Percentiles rank a stretch among this genome's conserved stretches.
These are phyloP conservation scores for Apostichopus parvimensis DNA, from an alignment of 35 echinoderm and acorn worm genomes.

Conservation along the genomic window DNA sequence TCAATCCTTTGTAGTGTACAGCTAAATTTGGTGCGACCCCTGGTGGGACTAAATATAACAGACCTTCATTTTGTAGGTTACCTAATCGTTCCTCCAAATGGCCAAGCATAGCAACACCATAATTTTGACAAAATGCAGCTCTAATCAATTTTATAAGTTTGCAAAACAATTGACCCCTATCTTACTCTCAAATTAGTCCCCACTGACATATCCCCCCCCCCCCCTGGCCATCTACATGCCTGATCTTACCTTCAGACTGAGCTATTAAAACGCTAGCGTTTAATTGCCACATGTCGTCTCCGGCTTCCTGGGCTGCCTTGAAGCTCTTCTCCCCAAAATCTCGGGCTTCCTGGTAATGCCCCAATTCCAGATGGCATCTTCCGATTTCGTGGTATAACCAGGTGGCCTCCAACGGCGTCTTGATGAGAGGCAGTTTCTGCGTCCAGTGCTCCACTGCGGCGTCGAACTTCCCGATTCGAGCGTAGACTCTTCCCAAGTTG, in stretches of 20 bases:
- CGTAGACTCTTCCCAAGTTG: slow-evolving; percentile 90
- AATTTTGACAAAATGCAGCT: too few relatives aligned
- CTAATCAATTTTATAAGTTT: too few relatives aligned
- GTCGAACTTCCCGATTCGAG: slow-evolving; percentile 88
- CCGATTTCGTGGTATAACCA: slow-evolving; percentile 99
- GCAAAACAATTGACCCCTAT: too few relatives aligned
- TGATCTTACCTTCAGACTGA: slow-evolving; percentile 85
- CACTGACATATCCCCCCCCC: too few relatives aligned
- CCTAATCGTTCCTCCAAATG: neutral
- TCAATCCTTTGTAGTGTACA: too few relatives aligned
- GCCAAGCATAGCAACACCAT: neutral
- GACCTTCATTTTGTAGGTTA: too few relatives aligned
- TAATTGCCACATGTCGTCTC: slow-evolving; percentile 94
- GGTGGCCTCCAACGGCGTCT: slow-evolving; percentile 82
- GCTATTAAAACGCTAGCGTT: slow-evolving; percentile 97
- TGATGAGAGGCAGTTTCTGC: slow-evolving; percentile 86
- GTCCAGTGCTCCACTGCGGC: slow-evolving; percentile 79
- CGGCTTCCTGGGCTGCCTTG: slow-evolving; percentile 84
- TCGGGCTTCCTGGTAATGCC: slow-evolving; percentile 69
- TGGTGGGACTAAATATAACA: too few relatives aligned
- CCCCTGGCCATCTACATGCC: neutral
- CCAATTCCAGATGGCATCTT: slow-evolving; percentile 88
- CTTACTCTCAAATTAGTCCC: too few relatives aligned
- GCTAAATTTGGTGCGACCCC: too few relatives aligned
- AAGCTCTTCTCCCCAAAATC: slow-evolving; percentile 96